Evolutionary conservation across 2,113 vertebrate genomes (phyloP).

Genomic region (Grammomys surdaster): DNA sequence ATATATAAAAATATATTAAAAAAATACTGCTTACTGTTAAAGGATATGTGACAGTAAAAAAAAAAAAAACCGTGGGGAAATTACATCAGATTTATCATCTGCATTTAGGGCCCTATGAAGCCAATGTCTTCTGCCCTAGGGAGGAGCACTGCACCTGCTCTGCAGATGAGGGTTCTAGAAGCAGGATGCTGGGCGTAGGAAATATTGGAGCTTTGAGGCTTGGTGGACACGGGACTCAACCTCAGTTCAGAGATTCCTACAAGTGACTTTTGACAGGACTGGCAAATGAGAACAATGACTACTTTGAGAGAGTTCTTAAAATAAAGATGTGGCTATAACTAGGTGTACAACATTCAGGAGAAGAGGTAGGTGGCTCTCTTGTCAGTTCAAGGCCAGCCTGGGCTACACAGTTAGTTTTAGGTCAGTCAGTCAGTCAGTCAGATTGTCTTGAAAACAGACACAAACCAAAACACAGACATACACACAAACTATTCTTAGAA

Average conservation of each 20-base stretch:
- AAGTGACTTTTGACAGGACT: neutral
- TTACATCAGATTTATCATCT: neutral
- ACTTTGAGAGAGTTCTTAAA: neutral
- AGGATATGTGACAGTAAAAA: neutral
- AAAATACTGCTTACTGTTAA: neutral
- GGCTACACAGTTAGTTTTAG: neutral
- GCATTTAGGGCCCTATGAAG: conserved; percentile 4
- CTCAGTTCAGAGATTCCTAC: neutral
- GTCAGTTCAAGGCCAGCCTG: neutral
- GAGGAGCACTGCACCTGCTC: neutral
- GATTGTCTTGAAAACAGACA: neutral
- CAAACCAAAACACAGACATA: neutral
- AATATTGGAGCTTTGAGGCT: neutral
- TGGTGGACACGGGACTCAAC: neutral
- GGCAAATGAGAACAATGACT: conserved; percentile 17
- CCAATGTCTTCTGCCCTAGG: neutral
- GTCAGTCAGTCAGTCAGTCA: neutral
- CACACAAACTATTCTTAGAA: neutral
- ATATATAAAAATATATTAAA: no score
- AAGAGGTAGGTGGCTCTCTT: neutral
- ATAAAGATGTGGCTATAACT: neutral
- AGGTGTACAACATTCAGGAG: neutral
- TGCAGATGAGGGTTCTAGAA: neutral
- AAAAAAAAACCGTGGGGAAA: neutral
- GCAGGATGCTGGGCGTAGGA: neutral